Evolutionary conservation across 2,797 vertebrate species (phyloP).

Genomic region (Melanogrammus aeglefinus): DNA sequence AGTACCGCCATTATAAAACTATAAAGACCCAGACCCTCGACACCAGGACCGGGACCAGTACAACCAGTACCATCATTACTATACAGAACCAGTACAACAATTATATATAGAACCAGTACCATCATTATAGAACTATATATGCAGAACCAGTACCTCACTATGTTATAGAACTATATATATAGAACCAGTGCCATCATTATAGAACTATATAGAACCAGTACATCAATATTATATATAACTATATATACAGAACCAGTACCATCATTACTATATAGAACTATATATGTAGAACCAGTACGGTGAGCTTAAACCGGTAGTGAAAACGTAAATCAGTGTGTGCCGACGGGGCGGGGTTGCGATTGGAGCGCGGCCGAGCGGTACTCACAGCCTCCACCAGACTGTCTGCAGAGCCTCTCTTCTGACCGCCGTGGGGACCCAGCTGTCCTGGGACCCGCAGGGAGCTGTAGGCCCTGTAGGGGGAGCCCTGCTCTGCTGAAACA

Average conservation of each 20-base stretch:
- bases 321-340: background rate
- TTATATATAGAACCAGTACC: too few species aligned
- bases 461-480: constrained; percentile 73
- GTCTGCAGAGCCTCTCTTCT: constrained; percentile 83
- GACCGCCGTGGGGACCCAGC: constrained; percentile 60
- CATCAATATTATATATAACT: background rate
- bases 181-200: background rate
- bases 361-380: background rate
- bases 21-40: background rate
- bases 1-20: background rate
- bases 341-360: too few species aligned
- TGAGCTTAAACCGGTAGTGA: background rate
- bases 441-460: constrained; percentile 76
- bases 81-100: too few species aligned
- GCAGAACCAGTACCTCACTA: background rate
- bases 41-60: background rate
- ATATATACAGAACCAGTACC: background rate
- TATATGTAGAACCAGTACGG: too few species aligned
- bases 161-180: background rate
- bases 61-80: background rate
- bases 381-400: constrained; percentile 92
- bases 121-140: background rate
- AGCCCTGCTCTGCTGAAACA: constrained; percentile 40
- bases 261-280: too few species aligned
- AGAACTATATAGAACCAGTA: background rate